These are phyloP conservation scores for Philonicus albiceps DNA, from an alignment of 2,888 invertebrate species.

Conservation along the genomic window DNA sequence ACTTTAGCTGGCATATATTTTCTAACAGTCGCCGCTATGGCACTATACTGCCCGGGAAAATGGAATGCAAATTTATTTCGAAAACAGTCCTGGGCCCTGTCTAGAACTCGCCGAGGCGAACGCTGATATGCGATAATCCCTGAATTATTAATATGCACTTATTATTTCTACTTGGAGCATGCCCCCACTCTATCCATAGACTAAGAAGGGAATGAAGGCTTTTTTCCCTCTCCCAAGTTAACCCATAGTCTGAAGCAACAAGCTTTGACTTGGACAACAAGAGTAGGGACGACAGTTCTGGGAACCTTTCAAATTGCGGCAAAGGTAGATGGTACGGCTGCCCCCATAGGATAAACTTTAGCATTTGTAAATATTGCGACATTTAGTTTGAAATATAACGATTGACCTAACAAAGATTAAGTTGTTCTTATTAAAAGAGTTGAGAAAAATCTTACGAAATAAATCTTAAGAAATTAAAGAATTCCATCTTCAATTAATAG, in stretches of 20 bases:
- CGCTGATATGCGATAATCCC: neutral
- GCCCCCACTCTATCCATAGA: neutral
- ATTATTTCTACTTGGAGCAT: neutral
- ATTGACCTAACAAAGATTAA: too few relatives aligned
- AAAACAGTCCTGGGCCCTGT: neutral
- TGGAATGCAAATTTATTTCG: conserved; percentile 6
- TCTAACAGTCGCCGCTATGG: neutral
- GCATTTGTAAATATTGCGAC: neutral
- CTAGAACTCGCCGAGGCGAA: neutral
- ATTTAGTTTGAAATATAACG: neutral
- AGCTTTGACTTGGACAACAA: neutral
- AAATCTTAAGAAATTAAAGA: too few relatives aligned
- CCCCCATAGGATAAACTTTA: neutral
- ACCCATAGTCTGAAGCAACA: neutral
- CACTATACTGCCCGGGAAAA: neutral
- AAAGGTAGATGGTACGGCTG: neutral
- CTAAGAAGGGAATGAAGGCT: neutral
- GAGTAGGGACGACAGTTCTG: neutral
- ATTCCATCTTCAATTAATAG: too few relatives aligned
- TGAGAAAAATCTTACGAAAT: too few relatives aligned
- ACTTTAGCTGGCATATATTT: neutral
- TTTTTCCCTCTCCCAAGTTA: neutral
- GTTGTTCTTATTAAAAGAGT: too few relatives aligned
- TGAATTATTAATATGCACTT: neutral
- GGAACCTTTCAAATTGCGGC: neutral